Evolutionary conservation across 2,888 invertebrate species (phyloP).

Genomic region (Lasioglossum morio): DNA sequence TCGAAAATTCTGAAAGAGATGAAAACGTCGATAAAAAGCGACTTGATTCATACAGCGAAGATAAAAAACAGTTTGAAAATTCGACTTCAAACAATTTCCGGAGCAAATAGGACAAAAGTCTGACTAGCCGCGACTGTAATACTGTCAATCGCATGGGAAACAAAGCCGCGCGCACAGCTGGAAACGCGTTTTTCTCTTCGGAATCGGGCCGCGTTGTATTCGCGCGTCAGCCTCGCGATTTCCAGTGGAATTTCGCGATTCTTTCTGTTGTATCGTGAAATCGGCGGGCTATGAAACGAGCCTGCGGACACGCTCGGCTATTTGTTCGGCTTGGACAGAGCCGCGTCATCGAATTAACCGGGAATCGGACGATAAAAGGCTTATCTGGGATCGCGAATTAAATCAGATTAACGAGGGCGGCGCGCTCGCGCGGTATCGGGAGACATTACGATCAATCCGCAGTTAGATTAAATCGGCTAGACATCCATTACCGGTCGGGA

Average conservation of each 20-base stretch:
- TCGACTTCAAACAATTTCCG: not conserved
- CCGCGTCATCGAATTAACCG: conserved; percentile 29
- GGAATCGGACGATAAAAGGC: conserved; percentile 49
- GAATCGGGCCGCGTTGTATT: not conserved
- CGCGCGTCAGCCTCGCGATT: not conserved
- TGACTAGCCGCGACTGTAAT: not conserved
- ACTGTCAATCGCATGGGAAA: not conserved
- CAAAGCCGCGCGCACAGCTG: not conserved
- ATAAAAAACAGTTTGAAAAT: not conserved
- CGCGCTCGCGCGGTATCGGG: not conserved
- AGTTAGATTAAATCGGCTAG: conserved; percentile 58
- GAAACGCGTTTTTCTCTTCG: not conserved
- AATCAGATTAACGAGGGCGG: conserved; percentile 47
- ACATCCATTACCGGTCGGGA: conserved; percentile 42
- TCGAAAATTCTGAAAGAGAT: no score
- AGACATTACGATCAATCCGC: conserved; percentile 51
- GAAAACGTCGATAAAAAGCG: no score
- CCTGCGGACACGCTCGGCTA: not conserved
- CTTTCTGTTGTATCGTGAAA: not conserved
- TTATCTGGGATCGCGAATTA: conserved; percentile 48
- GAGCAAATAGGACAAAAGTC: not conserved
- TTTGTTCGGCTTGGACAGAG: not conserved
- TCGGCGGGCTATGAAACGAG: not conserved
- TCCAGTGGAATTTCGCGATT: not conserved
- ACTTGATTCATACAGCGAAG: no score